Evolutionary conservation across 1,140 invertebrate species (phyloP).

Genomic region (Caerostris extrusa): DNA sequence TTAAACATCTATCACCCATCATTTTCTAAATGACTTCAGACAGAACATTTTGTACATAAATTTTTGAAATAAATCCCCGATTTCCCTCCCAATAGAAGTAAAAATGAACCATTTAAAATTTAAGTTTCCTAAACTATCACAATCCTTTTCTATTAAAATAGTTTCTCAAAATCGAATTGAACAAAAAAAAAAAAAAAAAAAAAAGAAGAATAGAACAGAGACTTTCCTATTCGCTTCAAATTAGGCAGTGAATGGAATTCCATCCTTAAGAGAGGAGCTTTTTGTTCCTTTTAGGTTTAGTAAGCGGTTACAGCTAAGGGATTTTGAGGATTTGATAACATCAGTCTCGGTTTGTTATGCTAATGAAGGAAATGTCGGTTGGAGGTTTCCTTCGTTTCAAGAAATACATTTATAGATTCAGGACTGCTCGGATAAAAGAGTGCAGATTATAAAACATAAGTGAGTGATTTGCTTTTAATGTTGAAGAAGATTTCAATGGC

Average conservation of each 20-base stretch:
- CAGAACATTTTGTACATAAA: not conserved
- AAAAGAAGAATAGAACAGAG: not conserved
- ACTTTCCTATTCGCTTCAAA: not conserved
- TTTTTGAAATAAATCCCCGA: not conserved
- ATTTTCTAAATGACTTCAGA: not conserved
- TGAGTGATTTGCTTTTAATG: not conserved
- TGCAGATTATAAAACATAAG: not conserved
- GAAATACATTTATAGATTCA: not conserved
- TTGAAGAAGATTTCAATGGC: too few relatives aligned
- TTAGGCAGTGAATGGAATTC: not conserved
- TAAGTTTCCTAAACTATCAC: not conserved
- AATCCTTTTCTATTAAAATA: not conserved
- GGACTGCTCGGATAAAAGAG: not conserved
- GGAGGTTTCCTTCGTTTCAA: not conserved
- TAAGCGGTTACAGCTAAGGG: slow-evolving; percentile 7
- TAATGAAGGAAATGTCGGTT: slow-evolving; percentile 28
- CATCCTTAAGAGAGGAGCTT: not conserved
- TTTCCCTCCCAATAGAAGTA: not conserved
- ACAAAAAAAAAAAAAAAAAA: not conserved
- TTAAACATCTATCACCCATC: not conserved
- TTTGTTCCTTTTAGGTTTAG: not conserved
- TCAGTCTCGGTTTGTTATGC: slow-evolving; percentile 46
- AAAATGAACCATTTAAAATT: not conserved
- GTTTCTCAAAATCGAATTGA: not conserved
- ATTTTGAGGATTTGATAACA: slow-evolving; percentile 38